Evolutionary conservation across 2,113 vertebrate genomes (phyloP).

Genomic region (Holacanthus passer): DNA sequence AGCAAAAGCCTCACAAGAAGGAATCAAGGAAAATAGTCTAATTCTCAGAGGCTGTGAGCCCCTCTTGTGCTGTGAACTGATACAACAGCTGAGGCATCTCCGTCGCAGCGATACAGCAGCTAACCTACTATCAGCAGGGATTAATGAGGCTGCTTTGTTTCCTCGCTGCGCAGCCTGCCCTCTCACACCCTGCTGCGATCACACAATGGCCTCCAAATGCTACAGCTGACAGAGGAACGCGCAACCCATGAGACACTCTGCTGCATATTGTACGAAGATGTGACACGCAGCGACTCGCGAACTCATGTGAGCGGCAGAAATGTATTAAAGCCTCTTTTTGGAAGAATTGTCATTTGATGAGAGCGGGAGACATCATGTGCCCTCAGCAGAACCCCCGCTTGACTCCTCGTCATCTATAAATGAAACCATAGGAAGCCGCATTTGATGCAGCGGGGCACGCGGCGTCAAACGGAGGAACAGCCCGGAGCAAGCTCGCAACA

Average conservation of each 20-base stretch:
- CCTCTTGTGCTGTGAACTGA: background rate
- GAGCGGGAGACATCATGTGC: conserved; percentile 30
- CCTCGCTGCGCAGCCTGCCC: conserved; percentile 32
- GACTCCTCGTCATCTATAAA: conserved; percentile 58
- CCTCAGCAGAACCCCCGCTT: conserved; percentile 53
- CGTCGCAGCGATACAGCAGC: conserved; percentile 9
- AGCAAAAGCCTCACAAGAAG: background rate
- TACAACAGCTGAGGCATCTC: conserved; percentile 31
- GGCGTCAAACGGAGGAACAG: conserved; percentile 31
- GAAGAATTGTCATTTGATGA: conserved; percentile 21
- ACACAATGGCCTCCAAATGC: conserved; percentile 19
- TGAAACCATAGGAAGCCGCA: conserved; percentile 46
- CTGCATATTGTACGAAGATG: background rate
- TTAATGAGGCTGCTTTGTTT: conserved; percentile 64
- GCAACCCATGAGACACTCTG: background rate
- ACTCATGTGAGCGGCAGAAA: conserved; percentile 38
- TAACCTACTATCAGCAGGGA: conserved; percentile 61
- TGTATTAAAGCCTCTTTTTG: conserved; percentile 10
- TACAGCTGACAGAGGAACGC: conserved; percentile 25
- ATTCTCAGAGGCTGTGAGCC: background rate
- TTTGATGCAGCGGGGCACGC: conserved; percentile 31
- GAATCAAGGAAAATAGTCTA: conserved; percentile 1
- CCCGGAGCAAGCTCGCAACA: conserved; percentile 40
- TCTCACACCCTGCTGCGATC: conserved; percentile 45
- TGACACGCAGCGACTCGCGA: conserved; percentile 10